These are phyloP conservation scores for Oreochromis spilurus DNA, from an alignment of 2,113 vertebrate genomes.

Conservation along the genomic window DNA sequence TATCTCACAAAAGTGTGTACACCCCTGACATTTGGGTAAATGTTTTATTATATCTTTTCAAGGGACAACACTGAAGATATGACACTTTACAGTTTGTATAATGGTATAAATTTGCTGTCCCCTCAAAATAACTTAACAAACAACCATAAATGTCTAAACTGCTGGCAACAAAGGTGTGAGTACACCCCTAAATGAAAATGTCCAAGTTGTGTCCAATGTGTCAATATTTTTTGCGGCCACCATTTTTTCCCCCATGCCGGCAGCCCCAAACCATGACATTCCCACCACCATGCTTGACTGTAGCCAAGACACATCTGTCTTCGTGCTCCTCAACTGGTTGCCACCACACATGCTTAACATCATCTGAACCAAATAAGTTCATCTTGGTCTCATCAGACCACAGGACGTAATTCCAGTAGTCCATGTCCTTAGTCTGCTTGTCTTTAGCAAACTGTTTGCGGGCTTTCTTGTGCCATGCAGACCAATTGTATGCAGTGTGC, in stretches of 20 bases:
- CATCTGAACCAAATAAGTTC: neutral
- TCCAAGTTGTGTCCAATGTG: neutral
- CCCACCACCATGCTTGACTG: neutral
- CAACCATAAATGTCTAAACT: neutral
- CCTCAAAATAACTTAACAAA: no score
- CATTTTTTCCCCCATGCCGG: accelerated
- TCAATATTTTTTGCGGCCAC: neutral
- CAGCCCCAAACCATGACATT: neutral
- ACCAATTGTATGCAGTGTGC: neutral
- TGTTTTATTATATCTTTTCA: neutral
- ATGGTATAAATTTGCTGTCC: neutral
- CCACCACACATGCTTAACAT: neutral
- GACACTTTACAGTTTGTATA: neutral
- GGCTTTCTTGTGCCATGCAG: neutral
- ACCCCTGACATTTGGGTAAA: neutral
- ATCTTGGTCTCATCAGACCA: neutral
- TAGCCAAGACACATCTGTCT: neutral
- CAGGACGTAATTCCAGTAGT: neutral
- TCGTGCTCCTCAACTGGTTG: neutral
- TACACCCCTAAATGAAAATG: neutral
- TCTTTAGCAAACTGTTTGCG: neutral
- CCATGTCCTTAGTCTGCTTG: neutral
- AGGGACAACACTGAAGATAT: neutral
- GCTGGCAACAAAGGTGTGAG: neutral
- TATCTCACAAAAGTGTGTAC: neutral